These are phyloP conservation scores for Proteles cristata DNA, from an alignment of 2,113 vertebrate genomes.

Conservation along the genomic window DNA sequence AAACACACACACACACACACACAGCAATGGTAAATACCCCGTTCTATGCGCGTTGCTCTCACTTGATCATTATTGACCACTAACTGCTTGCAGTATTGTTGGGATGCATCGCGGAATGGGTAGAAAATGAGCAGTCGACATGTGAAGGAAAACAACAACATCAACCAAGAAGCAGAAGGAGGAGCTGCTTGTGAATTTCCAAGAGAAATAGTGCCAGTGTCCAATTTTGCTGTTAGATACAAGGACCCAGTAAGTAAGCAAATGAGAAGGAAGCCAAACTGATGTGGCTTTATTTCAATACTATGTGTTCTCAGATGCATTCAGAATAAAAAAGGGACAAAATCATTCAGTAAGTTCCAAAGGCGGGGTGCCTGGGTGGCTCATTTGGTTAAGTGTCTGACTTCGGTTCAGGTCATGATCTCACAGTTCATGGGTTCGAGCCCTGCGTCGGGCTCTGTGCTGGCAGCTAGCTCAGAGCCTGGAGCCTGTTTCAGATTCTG, in stretches of 20 bases:
- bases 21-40: not conserved
- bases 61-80: constrained; percentile 27
- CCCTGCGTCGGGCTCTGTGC: too few relatives aligned
- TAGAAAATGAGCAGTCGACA: not conserved
- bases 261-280: constrained; percentile 52
- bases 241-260: constrained; percentile 35
- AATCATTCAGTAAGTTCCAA: constrained; percentile 14
- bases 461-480: too few relatives aligned
- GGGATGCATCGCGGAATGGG: not conserved
- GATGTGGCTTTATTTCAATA: constrained; percentile 28
- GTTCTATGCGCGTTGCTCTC: not conserved
- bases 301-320: constrained; percentile 14
- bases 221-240: constrained; percentile 35
- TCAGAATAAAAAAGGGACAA: constrained; percentile 26
- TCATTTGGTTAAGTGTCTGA: too few relatives aligned
- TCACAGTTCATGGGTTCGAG: too few relatives aligned
- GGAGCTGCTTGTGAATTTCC: constrained; percentile 31
- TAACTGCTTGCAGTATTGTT: not conserved
- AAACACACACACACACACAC: not conserved
- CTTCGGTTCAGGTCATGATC: too few relatives aligned
- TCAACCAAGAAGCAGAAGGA: not conserved
- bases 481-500: too few relatives aligned
- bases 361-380: too few relatives aligned
- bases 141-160: not conserved
- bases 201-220: constrained; percentile 19